Evolutionary conservation across 2,113 vertebrate genomes (phyloP), one percentile per base, ranked within the genome.

Genomic region (Corapipo altera): DNA sequence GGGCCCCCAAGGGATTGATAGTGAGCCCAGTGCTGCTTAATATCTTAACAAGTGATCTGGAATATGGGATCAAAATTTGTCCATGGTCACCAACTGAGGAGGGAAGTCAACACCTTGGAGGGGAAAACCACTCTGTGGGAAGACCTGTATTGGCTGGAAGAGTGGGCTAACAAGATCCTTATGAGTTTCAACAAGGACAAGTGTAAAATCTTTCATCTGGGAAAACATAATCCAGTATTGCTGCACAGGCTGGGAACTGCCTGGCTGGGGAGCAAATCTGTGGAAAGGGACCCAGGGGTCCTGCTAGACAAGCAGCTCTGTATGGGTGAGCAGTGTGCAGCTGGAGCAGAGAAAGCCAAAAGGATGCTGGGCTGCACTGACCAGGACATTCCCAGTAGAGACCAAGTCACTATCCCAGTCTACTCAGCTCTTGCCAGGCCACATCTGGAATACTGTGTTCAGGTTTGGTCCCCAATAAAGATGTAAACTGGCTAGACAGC

Each of bases 21-120:
- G 2, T 37, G 35, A 32, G 41, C 22, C 48, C 24, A 70, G 21
- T 0, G 0, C 8, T 37, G 22, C 18, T 71, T 37, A 20, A 20
- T 44, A 3, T 43, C 8, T 71, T 49, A 12, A 14, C 64, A 37
- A 57, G 12, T 20, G 18, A 23, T 43, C 32, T 64, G 57, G 12
- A 77, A 71, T 10, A 27, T 49, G 55, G 18, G 27, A 33, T 57
- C 57, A 43, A 49, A 57, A 26, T 57, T 70, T 77, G 14, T 33
- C 49, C 32, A 14, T 49, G 22, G 35, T 64, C 32, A 32, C 32
- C 64, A 64, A 64, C 3, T 77, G 35, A 71, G 27, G 6, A 57
- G 41, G 18, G 35, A 41, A 20, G 61, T 13, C 26, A 41, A 14
- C 18, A 41, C 37, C 41, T 62, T 41, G 18, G 27, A 57, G 71